Evolutionary conservation across 2,113 vertebrate genomes (phyloP), one percentile per base, ranked within the genome.

Genomic region (Elgaria multicarinata): DNA sequence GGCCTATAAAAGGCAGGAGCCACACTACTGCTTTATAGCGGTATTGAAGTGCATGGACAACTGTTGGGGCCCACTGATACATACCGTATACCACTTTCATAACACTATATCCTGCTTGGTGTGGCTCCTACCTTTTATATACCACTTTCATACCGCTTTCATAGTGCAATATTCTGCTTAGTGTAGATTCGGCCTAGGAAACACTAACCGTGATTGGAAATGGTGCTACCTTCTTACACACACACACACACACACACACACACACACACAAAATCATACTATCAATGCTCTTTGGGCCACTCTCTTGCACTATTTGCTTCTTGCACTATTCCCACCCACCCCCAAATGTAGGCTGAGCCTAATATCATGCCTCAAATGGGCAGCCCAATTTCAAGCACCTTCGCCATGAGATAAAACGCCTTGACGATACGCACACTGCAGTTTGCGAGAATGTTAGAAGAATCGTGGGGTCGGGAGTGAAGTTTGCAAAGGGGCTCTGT

Each of bases 371-470:
- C 67, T 71, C 0, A 0, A 28, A 2, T 22, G 2, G 0, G 13
- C 67, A 44, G 74, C 3, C 1, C 28, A 0, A 72, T 50, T 26
- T 4, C 7, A 5, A 0, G 76, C 10, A 26, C 46, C 28, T 1
- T 0, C 69, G 3, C n/a, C 42, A 1, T 42, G 31, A 69, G 46
- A 46, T 74, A 31, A 79, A 42, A 69, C 5, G 0, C 86, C 50
- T 24, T 0, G 0, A 71, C 0, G 0, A 0, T 0, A 67, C 9
- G 44, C 55, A 5, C 0, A 13, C 39, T 75, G 18, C 28, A 69
- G 31, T 0, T 5, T 1, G 2, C 9, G 0, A 28, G 80, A 12
- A 36, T 18, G 9, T 44, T 62, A 2, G 2, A 18, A 10, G 20
- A 67, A 31, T 16, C 50, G 13, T 90, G 66, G 75, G 12, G 20